Conservation (phyloP, 2,797 vertebrate genomes). For the Gouania willdenowi region DNA sequence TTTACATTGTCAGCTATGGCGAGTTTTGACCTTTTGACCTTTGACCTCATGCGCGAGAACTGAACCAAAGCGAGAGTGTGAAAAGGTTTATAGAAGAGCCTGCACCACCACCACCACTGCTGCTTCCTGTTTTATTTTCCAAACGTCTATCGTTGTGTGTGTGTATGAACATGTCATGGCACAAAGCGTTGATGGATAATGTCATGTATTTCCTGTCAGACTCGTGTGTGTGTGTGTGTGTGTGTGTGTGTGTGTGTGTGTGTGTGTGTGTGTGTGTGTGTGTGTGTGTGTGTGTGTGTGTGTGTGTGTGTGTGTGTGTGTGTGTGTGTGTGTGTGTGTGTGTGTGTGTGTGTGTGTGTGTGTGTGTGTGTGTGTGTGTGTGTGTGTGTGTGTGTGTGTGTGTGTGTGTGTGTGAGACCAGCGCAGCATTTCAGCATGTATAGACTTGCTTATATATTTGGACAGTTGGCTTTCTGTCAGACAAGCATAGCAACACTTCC, state of each 20-base stretch:
- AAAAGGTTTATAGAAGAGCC: conserved; percentile 26
- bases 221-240: conserved; percentile 8
- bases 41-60: no score
- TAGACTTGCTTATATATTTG: conserved; percentile 63
- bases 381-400: conserved; percentile 15
- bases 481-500: conserved; percentile 24
- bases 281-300: conserved; percentile 26
- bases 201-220: conserved; percentile 54
- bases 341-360: conserved; percentile 6
- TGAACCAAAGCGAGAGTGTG: no score
- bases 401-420: conserved; percentile 28
- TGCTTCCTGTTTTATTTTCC: conserved; percentile 68
- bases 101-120: conserved; percentile 65
- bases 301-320: conserved; percentile 16
- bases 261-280: conserved; percentile 15
- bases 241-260: neutral
- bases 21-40: no score
- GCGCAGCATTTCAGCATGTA: conserved; percentile 35
- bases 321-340: conserved; percentile 6
- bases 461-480: conserved; percentile 29
- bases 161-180: conserved; percentile 2
- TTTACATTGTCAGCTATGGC: no score
- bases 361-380: neutral
- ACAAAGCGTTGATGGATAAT: conserved; percentile 49
- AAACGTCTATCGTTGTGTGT: conserved; percentile 28